These are phyloP conservation scores for Exaiptasia diaphana DNA, from an alignment of 64 coral and sea anemone species.

Conservation along the genomic window DNA sequence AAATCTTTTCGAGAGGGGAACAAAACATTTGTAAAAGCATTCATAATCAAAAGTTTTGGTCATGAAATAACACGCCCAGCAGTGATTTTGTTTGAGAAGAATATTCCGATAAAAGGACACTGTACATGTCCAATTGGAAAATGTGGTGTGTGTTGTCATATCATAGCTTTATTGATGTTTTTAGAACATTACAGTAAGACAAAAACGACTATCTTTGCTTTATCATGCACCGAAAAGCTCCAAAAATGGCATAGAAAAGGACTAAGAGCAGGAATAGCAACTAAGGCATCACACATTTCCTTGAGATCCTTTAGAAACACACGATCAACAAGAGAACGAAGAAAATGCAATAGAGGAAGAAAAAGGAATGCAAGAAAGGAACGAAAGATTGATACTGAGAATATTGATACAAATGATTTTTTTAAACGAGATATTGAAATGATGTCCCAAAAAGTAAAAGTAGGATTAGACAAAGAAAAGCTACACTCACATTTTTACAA, in stretches of 20 bases:
- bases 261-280: neutral
- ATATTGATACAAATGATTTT: neutral
- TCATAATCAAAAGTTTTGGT: constrained; percentile 35
- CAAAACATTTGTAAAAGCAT: constrained; percentile 45
- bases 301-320: constrained; percentile 16
- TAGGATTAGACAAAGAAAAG: neutral
- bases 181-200: neutral
- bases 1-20: neutral
- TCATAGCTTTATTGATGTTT: neutral
- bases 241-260: constrained; percentile 10
- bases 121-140: too few relatives aligned
- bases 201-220: neutral
- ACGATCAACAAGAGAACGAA: neutral
- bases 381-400: neutral
- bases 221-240: constrained; percentile 2
- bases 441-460: neutral
- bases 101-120: too few relatives aligned
- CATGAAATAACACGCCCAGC: too few relatives aligned
- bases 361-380: neutral
- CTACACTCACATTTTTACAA: constrained; percentile 16
- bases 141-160: too few relatives aligned
- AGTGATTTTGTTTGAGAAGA: too few relatives aligned
- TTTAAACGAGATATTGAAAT: neutral
- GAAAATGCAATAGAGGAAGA: neutral
- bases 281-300: neutral